Evolutionary conservation across 2,888 invertebrate genomes (phyloP), one percentile per base, ranked within the genome.

Genomic region (Lottia gigantea): DNA sequence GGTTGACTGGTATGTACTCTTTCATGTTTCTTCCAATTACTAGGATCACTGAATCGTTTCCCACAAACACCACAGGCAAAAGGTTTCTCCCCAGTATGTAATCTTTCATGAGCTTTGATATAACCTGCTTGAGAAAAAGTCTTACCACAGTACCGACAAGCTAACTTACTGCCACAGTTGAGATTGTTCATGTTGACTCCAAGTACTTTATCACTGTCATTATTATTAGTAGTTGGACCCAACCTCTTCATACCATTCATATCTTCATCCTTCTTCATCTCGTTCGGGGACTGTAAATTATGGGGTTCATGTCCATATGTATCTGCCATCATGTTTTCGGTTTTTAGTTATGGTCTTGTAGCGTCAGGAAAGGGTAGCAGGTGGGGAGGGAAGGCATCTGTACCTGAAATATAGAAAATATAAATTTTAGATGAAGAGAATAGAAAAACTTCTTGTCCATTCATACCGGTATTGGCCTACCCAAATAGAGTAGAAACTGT

Each of bases 11-110:
- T 79, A 72, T 85, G 85, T 65, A 85, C 83, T 25, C 84, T 75
- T 68, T 85, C 84, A 71, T 85, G 85, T 74, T 84, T 85, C 71
- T 85, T 85, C 84, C 84, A 84, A 74, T 84, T 85, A 72, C 83
- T 83, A 15, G 83, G 84, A 68, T 85, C 84, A 66, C 81, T 83
- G 74, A 85, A 85, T 8, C 83, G 77, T 71, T 85, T 85, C 14
- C 83, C 83, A 73, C 85, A 85, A 15, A 84, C 82, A 12, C 82
- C 81, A 71, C 85, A 85, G 25, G 79, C 76, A 73, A 83, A 85
- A 0, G 85, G 85, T 68, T 85, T 85, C 68, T 85, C 85, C 16
- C 84, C 84, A 47, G 84, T 85, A 73, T 85, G 85, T 12, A 85
- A 77, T 23, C 84, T 72, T 72, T 85, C 84, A 67, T 85, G 85